Conservation (phyloP, 2,888 invertebrate genomes). For the Hypsopygia costalis region DNA sequence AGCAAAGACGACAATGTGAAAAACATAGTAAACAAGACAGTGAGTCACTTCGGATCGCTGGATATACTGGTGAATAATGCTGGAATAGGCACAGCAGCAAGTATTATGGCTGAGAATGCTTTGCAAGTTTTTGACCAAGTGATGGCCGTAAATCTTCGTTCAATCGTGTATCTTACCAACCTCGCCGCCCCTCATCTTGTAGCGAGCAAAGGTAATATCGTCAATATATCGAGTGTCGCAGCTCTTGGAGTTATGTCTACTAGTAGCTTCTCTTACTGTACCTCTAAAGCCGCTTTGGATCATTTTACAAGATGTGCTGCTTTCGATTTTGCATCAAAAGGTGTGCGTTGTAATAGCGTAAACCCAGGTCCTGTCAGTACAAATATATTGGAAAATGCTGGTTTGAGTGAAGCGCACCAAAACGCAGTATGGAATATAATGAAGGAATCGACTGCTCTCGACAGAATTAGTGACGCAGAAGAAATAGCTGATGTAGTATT, state of each 20-base stretch:
- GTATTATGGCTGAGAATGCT: constrained; percentile 25
- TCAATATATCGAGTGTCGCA: constrained; percentile 28
- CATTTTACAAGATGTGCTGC: constrained; percentile 92
- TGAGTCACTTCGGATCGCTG: constrained; percentile 28
- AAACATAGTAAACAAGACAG: constrained; percentile 23
- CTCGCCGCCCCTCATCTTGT: constrained; percentile 24
- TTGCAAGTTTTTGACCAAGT: constrained; percentile 30
- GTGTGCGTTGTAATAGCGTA: constrained; percentile 85
- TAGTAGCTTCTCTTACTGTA: constrained; percentile 19
- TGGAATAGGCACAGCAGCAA: constrained; percentile 19
- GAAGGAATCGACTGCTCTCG: constrained; percentile 89
- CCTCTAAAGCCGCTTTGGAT: constrained; percentile 82
- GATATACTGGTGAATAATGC: constrained; percentile 40
- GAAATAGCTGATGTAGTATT: constrained; percentile 91
- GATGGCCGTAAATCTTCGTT: constrained; percentile 32
- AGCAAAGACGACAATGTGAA: constrained; percentile 24
- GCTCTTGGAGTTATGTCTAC: constrained; percentile 8
- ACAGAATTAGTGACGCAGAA: constrained; percentile 84
- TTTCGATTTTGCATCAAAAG: constrained; percentile 84
- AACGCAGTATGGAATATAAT: constrained; percentile 79
- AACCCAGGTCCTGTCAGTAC: constrained; percentile 92
- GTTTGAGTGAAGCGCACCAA: constrained; percentile 1
- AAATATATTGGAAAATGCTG: constrained; percentile 21
- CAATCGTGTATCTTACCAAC: constrained; percentile 29
- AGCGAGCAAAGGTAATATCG: constrained; percentile 25